Conservation (phyloP, 2,113 vertebrate genomes). For the Lepus americanus region DNA sequence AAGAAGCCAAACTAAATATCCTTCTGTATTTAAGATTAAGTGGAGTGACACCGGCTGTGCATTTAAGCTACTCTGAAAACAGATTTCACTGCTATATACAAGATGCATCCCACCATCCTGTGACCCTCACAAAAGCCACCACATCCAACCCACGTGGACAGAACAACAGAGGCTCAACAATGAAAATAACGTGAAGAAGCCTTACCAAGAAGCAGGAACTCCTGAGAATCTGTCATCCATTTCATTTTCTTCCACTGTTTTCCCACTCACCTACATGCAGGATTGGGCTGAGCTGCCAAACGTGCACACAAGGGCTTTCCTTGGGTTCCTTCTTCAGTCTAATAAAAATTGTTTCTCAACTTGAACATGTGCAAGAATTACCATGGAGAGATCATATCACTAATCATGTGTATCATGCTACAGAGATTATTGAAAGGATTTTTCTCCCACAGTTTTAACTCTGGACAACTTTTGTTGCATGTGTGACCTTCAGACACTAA, state of each 20-base stretch:
- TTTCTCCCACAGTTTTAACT: conserved; percentile 28
- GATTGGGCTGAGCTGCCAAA: not conserved
- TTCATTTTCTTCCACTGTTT: not conserved
- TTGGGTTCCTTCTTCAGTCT: not conserved
- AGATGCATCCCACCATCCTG: not conserved
- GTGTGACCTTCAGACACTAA: conserved; percentile 59
- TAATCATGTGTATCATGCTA: not conserved
- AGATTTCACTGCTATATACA: not conserved
- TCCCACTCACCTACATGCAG: not conserved
- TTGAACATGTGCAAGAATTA: not conserved
- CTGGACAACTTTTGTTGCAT: not conserved
- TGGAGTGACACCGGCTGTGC: not conserved
- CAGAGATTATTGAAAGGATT: not conserved
- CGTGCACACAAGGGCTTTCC: not conserved
- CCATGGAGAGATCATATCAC: not conserved
- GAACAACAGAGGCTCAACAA: not conserved
- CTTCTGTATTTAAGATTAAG: not conserved
- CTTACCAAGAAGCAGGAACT: not conserved
- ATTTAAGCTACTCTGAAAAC: not conserved
- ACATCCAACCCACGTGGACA: not conserved
- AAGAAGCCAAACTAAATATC: conserved; percentile 9
- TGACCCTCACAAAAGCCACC: not conserved
- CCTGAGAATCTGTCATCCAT: not conserved
- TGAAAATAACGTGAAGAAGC: not conserved
- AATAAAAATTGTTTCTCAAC: not conserved